These are phyloP conservation scores for Drosophila kohkoa DNA, from an alignment of 1,140 invertebrate species.

Conservation along the genomic window DNA sequence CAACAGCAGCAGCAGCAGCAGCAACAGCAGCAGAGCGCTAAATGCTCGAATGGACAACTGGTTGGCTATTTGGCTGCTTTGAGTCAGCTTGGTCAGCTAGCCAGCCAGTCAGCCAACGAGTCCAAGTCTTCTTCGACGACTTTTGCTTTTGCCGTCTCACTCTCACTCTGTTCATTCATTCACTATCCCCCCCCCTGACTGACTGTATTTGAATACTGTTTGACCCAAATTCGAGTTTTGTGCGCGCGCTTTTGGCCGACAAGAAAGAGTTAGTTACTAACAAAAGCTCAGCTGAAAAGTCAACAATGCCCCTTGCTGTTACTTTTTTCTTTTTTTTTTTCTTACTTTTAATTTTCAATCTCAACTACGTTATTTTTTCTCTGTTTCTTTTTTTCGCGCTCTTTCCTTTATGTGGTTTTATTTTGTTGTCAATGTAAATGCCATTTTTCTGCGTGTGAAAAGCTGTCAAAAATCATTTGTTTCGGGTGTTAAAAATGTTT, in stretches of 20 bases:
- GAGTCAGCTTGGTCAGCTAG: slow-evolving; percentile 52
- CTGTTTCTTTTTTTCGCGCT: slow-evolving; percentile 1
- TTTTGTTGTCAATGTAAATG: slow-evolving; percentile 47
- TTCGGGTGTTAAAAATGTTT: slow-evolving; percentile 46
- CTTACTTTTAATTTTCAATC: slow-evolving; percentile 60
- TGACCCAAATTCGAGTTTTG: slow-evolving; percentile 78
- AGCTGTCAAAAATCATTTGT: slow-evolving; percentile 71
- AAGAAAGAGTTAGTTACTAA: slow-evolving; percentile 79
- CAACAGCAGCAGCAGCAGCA: slow-evolving; percentile 31
- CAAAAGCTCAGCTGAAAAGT: slow-evolving; percentile 74
- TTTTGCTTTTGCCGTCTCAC: slow-evolving; percentile 42
- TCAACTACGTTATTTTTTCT: slow-evolving; percentile 11
- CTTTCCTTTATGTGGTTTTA: background rate
- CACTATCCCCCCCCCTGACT: slow-evolving; percentile 6
- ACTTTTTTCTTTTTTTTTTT: slow-evolving; percentile 31
- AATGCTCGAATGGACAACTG: slow-evolving; percentile 77
- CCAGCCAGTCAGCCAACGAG: slow-evolving; percentile 46
- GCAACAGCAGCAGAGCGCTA: slow-evolving; percentile 54
- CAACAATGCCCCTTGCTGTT: slow-evolving; percentile 71
- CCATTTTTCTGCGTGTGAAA: slow-evolving; percentile 76
- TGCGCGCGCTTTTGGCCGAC: slow-evolving; percentile 66
- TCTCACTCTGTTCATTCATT: slow-evolving; percentile 51
- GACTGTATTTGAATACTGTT: slow-evolving; percentile 79
- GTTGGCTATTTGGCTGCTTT: slow-evolving; percentile 63
- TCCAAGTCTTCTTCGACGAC: slow-evolving; percentile 23